Base-by-base conservation (phyloP, 2,113 vertebrate species). In the Gnathonemus echidnorhynchus region DNA sequence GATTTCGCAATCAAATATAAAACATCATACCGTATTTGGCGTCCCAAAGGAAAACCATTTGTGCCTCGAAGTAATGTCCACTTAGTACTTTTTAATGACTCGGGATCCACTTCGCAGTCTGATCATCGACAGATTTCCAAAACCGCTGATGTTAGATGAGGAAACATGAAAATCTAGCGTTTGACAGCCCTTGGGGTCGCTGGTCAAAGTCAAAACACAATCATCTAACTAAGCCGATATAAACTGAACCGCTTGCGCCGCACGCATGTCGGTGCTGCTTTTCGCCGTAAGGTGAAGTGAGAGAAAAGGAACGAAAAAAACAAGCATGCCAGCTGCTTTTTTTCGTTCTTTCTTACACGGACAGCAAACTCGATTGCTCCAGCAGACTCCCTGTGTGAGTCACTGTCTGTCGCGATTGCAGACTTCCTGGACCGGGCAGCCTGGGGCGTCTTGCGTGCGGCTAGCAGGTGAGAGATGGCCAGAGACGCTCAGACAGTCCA, bases 1-100 rank as follows among this genome's bases (percentile, higher is more conserved):
- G n/a, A 13, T 53, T 74, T 62, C 46, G 15, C 21, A 27, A 87
- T 77, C 45, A 53, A 52, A 52, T 77, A 58, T 83, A 90, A 90
- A 24, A 11, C 9, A 45, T 80, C 91, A 45, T 93, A 96, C 96
- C 96, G 96, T 96, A 96, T 95, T 96, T 96, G 5, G 96, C 93
- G 94, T 96, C 96, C 96, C 96, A 96, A 90, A 95, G 95, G 93
- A 96, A 96, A 93, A 96, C 96, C 96, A 96, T 96, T 90, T 94
- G 93, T 94, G 92, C 94, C 93, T 88, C 92, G 90, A 88, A 48
- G 88, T 90, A 88, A 89, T 58, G 35, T 89, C 89, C 89, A 46
- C 77, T 89, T n/a, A 35, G 31, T 11, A 83, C n/a, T 58, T 15
- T 88, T 88, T 88, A 62, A 42, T n/a, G 49, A 27, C 62, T 74